Evolutionary conservation across 2,113 vertebrate species (phyloP), one percentile per base, ranked within the genome.

Genomic region (Myiagra hebetior): DNA sequence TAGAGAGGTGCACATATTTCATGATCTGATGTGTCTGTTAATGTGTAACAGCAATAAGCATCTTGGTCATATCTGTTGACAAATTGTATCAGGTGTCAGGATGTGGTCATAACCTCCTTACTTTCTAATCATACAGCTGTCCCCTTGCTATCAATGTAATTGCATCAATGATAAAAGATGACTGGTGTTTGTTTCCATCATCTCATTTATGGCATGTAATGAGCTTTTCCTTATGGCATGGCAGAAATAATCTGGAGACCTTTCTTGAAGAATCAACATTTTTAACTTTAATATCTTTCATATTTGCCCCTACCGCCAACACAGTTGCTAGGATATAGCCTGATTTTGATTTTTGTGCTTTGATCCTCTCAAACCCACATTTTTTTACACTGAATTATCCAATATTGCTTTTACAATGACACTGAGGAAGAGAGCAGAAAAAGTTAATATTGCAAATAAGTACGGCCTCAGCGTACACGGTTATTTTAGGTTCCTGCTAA

Each of bases 401-500:
- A 77, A 19, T 78, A 27, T 64, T 11, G 5, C 80, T 75, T 92
- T 94, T 93, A 81, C 59, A 91, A 62, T 62, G 83, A 49, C 56
- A 39, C 27, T 8, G 80, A 87, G 59, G 39, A 78, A 92, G 35
- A 91, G 18, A 93, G 53, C 52, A 88, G 72, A 68, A 88, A 74
- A 92, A 90, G 59, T 91, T 87, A 30, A 57, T 59, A 63, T 26
- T 87, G 42, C 26, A 57, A 83, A 85, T 73, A 53, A 50, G 30
- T 60, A 49, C 26, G 57, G 56, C 23, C 50, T 47, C 76, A 47
- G 24, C 2, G 2, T 88, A 87, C 23, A 3, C 0, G 6, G 73
- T 56, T 94, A 90, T 89, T 96, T 96, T 92, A 87, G 73, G 60
- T 95, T 84, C 77, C 79, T 67, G 60, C 52, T 56, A 83, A 88